Conservation (phyloP, 1,140 invertebrate species). For the Drosophila albomicans region DNA sequence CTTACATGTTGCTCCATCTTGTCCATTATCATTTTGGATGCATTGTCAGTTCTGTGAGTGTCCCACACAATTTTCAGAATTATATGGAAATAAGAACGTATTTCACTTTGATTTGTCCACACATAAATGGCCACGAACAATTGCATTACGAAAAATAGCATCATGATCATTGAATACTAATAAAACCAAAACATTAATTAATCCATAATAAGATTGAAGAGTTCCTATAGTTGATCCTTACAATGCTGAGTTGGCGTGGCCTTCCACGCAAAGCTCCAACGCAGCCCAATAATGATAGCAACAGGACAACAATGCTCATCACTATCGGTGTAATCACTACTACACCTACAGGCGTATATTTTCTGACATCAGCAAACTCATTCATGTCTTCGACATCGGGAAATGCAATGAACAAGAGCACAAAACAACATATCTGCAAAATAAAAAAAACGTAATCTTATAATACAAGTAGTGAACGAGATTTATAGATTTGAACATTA, state of each 20-base stretch:
- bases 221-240: slow-evolving; percentile 2
- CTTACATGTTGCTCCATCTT: slow-evolving; percentile 2
- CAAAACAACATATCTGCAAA: slow-evolving; percentile 1
- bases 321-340: neutral
- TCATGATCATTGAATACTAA: slow-evolving; percentile 23
- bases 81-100: neutral
- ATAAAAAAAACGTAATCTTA: neutral
- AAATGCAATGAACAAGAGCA: neutral
- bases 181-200: neutral
- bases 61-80: neutral
- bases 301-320: neutral
- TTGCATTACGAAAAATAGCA: slow-evolving; percentile 8
- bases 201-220: neutral
- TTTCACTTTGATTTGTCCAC: neutral
- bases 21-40: neutral
- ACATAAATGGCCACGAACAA: slow-evolving; percentile 2
- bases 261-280: slow-evolving; percentile 10
- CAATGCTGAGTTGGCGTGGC: neutral
- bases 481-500: too few relatives aligned
- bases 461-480: too few relatives aligned
- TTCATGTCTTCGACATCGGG: neutral
- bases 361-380: neutral
- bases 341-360: neutral
- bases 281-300: slow-evolving; percentile 12
- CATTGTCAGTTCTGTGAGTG: neutral